These are phyloP conservation scores for Echinops telfairi DNA, from an alignment of 2,113 vertebrate species.

Conservation along the genomic window DNA sequence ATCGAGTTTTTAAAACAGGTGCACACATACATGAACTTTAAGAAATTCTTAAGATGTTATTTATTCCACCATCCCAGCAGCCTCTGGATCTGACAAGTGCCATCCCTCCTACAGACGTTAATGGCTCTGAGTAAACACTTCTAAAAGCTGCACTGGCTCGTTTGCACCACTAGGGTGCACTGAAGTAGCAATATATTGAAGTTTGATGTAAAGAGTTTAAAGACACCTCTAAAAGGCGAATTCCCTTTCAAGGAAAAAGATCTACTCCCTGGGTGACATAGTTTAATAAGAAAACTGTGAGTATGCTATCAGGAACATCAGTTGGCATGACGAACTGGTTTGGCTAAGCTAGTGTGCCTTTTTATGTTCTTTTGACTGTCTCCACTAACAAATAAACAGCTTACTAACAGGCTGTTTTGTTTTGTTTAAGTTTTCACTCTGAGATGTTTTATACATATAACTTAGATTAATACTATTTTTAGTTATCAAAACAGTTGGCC, in stretches of 20 bases:
- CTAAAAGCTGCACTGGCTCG: slow-evolving; percentile 10
- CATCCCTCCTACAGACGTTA: neutral
- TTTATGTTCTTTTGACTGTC: neutral
- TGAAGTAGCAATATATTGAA: slow-evolving; percentile 65
- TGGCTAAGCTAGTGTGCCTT: neutral
- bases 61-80: neutral
- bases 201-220: slow-evolving; percentile 34
- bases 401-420: too few relatives aligned
- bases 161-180: slow-evolving; percentile 76
- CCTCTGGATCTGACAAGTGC: neutral
- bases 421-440: too few relatives aligned
- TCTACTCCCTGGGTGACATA: neutral
- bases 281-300: slow-evolving; percentile 27
- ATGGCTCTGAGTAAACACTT: neutral
- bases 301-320: neutral
- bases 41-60: neutral
- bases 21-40: fast-evolving
- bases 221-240: slow-evolving; percentile 19
- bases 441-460: too few relatives aligned
- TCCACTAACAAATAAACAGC: neutral
- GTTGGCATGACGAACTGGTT: neutral
- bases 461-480: neutral
- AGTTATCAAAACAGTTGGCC: neutral
- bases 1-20: neutral
- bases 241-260: neutral